These are phyloP conservation scores for Galagoides demidoff DNA, from an alignment of 2,797 vertebrate species.

Conservation along the genomic window DNA sequence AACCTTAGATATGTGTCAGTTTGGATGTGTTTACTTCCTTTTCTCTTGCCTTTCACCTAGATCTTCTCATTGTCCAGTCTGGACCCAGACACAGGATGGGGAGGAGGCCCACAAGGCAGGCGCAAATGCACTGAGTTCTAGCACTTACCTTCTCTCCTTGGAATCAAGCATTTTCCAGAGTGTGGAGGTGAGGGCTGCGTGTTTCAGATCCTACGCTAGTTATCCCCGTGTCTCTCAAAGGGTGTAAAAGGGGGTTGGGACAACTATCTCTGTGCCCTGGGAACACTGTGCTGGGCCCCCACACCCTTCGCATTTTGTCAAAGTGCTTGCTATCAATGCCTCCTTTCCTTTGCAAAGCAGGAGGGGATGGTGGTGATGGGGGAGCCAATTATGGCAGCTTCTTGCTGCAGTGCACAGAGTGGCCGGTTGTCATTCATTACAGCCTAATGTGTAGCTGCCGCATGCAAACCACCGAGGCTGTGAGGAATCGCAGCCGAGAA, in stretches of 20 bases:
- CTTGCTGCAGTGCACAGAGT: background rate
- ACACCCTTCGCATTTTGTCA: background rate
- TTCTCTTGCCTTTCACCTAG: background rate
- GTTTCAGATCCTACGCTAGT: fast-evolving
- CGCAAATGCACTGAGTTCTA: background rate
- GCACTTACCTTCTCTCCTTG: background rate
- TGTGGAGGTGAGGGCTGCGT: background rate
- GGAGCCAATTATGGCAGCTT: constrained; percentile 64
- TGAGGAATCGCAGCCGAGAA: constrained; percentile 56
- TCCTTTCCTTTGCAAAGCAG: background rate
- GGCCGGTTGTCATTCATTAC: constrained; percentile 68
- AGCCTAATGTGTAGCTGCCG: constrained; percentile 53
- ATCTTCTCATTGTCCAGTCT: background rate
- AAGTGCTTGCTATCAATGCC: background rate
- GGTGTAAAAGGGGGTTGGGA: background rate
- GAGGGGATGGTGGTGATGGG: background rate
- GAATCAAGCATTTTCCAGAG: background rate
- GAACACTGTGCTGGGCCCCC: background rate
- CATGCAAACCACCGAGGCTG: constrained; percentile 40
- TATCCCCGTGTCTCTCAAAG: background rate
- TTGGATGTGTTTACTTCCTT: background rate
- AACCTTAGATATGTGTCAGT: background rate
- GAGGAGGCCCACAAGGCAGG: background rate
- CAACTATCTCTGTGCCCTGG: background rate
- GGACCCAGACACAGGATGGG: background rate